Base-by-base conservation (phyloP, 1,140 invertebrate genomes). In the Drosophila fuyamai region DNA sequence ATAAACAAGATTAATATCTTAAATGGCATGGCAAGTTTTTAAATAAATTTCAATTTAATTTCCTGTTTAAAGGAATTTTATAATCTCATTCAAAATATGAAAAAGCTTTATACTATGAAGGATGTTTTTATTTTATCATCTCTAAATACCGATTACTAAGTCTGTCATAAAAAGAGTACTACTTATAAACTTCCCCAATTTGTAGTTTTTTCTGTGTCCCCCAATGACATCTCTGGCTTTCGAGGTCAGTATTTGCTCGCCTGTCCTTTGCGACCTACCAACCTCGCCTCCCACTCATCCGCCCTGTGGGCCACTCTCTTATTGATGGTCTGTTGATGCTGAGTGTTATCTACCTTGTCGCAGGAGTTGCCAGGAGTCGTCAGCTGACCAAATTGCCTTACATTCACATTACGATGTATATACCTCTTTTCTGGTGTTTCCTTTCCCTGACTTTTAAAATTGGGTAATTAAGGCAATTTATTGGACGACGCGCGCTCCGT, bases 401-500 rank as follows among this genome's bases (percentile, higher is more conserved):
- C 83, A 88, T 70, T 51, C 71, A 78, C 76, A 88, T 83, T 86
- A 86, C 83, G 80, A 68, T 61, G 67, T 70, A 56, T 32, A 44
- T 59, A 16, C 67, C 18, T 44, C 51, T 44, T 16, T 35, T 47
- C 12, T 12, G 16, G 7, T 23, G 8, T 14, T 29, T 32, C 48
- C 44, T 54, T 35, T 35, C 38, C 7, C 53, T 47, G 59, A 44
- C 75, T 73, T 89, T 89, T 85, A 80, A 89, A 89, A 89, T 84
- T 88, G 84, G 80, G 81, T 84, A 89, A 89, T 89, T 89, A 89
- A 89, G 80, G 85, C 84, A 89, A 89, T 89, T 89, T 89, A 89
- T 89, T 83, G 81, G 70, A 63, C 61, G 63, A 36, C 12, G 50
- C 32, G 32, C 57, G 58, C 59, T 71, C 27, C 50, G 44, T 58